Conservation (phyloP, 1,140 invertebrate genomes). For the Cotesia vestalis region DNA sequence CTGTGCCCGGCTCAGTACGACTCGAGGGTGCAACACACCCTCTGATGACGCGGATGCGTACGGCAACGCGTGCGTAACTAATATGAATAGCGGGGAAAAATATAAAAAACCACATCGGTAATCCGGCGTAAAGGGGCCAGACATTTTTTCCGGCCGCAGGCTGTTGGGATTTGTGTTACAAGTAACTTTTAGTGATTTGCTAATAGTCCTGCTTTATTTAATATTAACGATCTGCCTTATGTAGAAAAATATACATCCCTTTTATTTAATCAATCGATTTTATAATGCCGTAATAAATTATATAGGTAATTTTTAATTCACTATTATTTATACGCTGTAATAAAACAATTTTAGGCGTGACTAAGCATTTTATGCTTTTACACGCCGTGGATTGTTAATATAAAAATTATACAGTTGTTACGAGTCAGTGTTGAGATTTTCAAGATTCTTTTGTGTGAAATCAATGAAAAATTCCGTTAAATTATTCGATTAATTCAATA, state of each 20-base stretch:
- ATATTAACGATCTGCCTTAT: background rate
- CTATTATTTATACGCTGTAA: background rate
- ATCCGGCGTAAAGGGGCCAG: constrained; percentile 22
- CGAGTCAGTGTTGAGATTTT: too few species aligned
- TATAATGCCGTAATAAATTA: background rate
- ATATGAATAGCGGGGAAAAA: constrained; percentile 50
- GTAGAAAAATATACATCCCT: background rate
- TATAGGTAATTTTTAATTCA: background rate
- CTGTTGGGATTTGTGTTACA: background rate
- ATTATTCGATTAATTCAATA: too few species aligned
- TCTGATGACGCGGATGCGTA: constrained; percentile 37
- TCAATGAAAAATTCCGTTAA: too few species aligned
- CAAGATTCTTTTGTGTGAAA: too few species aligned
- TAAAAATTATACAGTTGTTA: too few species aligned
- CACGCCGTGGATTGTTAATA: too few species aligned
- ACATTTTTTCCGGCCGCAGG: background rate
- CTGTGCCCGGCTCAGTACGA: background rate
- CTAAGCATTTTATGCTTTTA: too few species aligned
- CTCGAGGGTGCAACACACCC: constrained; percentile 33
- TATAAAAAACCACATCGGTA: constrained; percentile 34
- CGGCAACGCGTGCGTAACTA: constrained; percentile 64
- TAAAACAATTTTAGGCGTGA: too few species aligned
- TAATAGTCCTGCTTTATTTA: background rate
- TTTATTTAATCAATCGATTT: background rate
- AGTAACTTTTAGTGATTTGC: constrained; percentile 15